These are phyloP conservation scores for Tipula helvola DNA, from an alignment of 2,888 invertebrate species.

Conservation along the genomic window DNA sequence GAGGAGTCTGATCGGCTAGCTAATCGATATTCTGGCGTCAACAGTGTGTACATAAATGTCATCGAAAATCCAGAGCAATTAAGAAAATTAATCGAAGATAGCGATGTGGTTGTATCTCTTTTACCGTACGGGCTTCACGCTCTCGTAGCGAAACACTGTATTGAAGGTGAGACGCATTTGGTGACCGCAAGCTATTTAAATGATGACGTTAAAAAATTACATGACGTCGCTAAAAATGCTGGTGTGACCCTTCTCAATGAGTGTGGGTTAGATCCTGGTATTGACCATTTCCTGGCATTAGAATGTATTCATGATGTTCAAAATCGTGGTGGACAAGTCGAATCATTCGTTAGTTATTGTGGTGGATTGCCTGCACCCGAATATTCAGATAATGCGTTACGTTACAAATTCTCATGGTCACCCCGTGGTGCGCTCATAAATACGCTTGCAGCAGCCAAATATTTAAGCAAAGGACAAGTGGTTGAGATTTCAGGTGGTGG, in stretches of 20 bases:
- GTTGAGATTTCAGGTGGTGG: constrained; percentile 85
- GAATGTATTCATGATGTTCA: constrained; percentile 93
- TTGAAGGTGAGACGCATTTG: constrained; percentile 76
- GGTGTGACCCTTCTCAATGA: constrained; percentile 93
- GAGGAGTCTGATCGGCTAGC: constrained; percentile 82
- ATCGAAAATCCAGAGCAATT: constrained; percentile 53
- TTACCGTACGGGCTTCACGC: constrained; percentile 87
- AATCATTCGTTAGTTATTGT: constrained; percentile 93
- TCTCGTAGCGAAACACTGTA: constrained; percentile 72
- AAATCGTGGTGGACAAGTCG: constrained; percentile 78
- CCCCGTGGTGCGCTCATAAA: constrained; percentile 88
- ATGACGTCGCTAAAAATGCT: constrained; percentile 74
- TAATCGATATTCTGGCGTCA: constrained; percentile 59
- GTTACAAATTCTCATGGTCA: constrained; percentile 96
- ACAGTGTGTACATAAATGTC: constrained; percentile 73
- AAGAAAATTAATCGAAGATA: constrained; percentile 55
- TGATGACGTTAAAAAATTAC: constrained; percentile 66
- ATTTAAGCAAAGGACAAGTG: constrained; percentile 66
- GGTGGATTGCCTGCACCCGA: constrained; percentile 97
- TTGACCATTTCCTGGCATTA: constrained; percentile 91
- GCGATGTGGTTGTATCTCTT: constrained; percentile 73
- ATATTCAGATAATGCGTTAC: constrained; percentile 76
- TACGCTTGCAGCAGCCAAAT: constrained; percentile 80
- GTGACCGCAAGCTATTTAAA: constrained; percentile 94
- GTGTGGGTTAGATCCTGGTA: constrained; percentile 97